Percentiles rank a stretch among this genome's conserved stretches.
phyloP scores from a whole-genome alignment of 2,888 invertebrate genomes.

The Bombylius discolor region DNA sequence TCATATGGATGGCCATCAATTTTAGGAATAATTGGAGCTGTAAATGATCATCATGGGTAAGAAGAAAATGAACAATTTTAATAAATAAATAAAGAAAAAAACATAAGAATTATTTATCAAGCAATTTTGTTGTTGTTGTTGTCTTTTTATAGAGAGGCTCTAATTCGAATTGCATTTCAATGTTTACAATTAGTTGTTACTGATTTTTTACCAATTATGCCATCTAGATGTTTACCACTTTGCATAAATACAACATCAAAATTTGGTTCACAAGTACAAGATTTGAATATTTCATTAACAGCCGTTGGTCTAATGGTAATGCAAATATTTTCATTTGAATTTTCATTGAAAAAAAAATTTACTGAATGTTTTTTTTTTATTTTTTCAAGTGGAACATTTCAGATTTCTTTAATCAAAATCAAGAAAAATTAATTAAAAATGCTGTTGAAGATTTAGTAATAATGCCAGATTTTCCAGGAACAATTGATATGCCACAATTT shows the following conservation, averaged over 20 bases:
- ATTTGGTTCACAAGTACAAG: constrained; percentile 91
- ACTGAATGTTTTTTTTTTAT: not conserved
- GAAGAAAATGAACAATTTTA: constrained; percentile 7
- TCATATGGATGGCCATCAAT: constrained; percentile 92
- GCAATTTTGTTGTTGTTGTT: not conserved
- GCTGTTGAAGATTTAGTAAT: constrained; percentile 61
- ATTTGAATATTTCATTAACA: constrained; percentile 92
- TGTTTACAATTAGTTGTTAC: constrained; percentile 91
- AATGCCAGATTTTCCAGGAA: constrained; percentile 71
- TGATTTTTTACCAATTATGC: constrained; percentile 85
- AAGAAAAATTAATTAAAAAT: constrained; percentile 64
- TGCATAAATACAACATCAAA: constrained; percentile 88
- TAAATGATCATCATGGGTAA: constrained; percentile 83
- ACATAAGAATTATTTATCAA: not conserved
- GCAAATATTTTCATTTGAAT: not conserved
- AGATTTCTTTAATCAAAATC: constrained; percentile 93
- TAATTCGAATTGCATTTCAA: constrained; percentile 89
- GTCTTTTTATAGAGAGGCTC: constrained; percentile 53
- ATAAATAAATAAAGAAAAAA: not conserved
- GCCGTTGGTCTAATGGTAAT: constrained; percentile 88
- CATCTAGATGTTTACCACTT: constrained; percentile 78
- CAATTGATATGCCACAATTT: constrained; percentile 72
- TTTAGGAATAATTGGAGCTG: constrained; percentile 89
- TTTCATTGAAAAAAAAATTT: not conserved
- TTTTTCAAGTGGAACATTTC: constrained; percentile 90